A percentile compares a stretch with the other conserved stretches of the same genome.
Conservation (phyloP, 2,888 invertebrate genomes). For the Drosophila ustulata region DNA sequence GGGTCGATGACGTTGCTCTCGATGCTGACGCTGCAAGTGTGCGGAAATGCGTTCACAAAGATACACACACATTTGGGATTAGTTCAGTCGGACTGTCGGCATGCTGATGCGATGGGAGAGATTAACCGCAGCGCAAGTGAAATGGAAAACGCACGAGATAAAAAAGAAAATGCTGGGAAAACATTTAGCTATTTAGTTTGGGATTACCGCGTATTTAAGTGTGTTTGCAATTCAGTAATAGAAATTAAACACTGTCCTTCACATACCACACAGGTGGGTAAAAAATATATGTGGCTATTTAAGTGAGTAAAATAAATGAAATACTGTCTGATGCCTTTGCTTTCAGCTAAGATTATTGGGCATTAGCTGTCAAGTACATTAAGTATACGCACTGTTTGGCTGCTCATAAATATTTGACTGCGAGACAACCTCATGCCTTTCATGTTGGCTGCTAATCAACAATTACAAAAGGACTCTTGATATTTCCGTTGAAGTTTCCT, state of each 20-base stretch:
- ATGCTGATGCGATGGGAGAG: constrained; percentile 23
- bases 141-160: constrained; percentile 21
- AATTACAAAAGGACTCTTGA: not conserved
- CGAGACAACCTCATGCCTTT: not conserved
- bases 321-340: too few species aligned
- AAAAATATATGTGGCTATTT: not conserved
- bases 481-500: not conserved
- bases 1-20: constrained; percentile 55
- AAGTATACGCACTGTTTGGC: not conserved
- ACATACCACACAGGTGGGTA: not conserved
- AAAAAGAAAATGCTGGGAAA: not conserved
- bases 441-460: not conserved
- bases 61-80: constrained; percentile 44
- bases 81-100: constrained; percentile 31
- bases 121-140: constrained; percentile 22
- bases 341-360: not conserved
- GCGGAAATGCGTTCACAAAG: constrained; percentile 65
- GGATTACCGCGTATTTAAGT: constrained; percentile 15
- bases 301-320: too few species aligned
- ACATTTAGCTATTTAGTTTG: constrained; percentile 3
- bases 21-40: constrained; percentile 66
- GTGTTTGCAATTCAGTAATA: not conserved
- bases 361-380: not conserved
- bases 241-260: not conserved
- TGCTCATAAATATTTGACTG: not conserved